Conservation (phyloP, 2,113 vertebrate genomes). For the Amphiprion ocellaris region DNA sequence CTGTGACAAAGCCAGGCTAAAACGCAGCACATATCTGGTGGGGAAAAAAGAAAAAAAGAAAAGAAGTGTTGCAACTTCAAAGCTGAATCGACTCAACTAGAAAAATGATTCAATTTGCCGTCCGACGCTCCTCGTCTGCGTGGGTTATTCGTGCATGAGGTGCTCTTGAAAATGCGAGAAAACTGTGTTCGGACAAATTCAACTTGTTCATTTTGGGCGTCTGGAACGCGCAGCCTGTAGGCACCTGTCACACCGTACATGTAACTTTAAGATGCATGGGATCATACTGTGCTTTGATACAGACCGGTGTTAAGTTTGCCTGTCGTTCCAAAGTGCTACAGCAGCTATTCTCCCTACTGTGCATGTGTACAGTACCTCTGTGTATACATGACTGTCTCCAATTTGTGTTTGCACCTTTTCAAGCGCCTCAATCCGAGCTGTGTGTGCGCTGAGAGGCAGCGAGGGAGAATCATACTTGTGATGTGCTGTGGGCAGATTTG, state of each 20-base stretch:
- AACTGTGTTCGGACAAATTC: background rate
- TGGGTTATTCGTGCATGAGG: background rate
- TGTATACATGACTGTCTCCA: too few species aligned
- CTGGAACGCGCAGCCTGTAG: background rate
- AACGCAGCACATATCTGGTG: slow-evolving; percentile 34
- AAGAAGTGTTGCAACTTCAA: slow-evolving; percentile 69
- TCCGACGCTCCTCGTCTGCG: background rate
- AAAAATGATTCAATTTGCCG: background rate
- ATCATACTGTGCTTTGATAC: background rate
- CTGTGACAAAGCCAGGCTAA: slow-evolving; percentile 54
- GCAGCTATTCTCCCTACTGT: background rate
- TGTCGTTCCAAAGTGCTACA: background rate
- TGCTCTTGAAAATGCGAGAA: background rate
- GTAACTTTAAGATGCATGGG: slow-evolving; percentile 14
- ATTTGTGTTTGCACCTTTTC: slow-evolving; percentile 4
- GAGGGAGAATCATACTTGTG: slow-evolving; percentile 41
- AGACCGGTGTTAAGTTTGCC: slow-evolving; percentile 32
- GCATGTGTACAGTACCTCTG: background rate
- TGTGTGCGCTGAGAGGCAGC: slow-evolving; percentile 26
- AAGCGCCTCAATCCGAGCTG: background rate
- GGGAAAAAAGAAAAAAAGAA: background rate
- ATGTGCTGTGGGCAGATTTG: slow-evolving; percentile 62
- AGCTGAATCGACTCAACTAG: background rate
- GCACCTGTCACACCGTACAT: slow-evolving; percentile 50
- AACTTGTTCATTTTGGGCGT: slow-evolving; percentile 21